A percentile compares a stretch with the other conserved stretches of the same genome.
Conservation (phyloP, 1,140 invertebrate species). For the Orussus abietinus region DNA sequence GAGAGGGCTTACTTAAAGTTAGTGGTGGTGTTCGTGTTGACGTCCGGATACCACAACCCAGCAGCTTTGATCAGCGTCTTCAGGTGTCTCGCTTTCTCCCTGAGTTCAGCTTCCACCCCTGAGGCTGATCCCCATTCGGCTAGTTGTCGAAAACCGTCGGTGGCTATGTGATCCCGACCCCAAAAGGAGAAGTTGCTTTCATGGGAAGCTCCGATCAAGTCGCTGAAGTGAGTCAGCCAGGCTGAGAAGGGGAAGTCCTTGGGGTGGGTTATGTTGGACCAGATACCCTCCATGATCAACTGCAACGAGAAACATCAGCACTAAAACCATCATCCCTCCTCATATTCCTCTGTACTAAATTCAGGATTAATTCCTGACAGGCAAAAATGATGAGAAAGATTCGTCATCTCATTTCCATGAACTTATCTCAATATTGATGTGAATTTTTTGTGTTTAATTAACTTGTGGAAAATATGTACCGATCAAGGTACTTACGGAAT, state of each 20-base stretch:
- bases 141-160: conserved; percentile 87
- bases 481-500: conserved; percentile 61
- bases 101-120: conserved; percentile 87
- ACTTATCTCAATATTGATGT: conserved; percentile 2
- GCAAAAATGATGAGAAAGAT: too few relatives aligned
- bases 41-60: conserved; percentile 89
- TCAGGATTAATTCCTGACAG: too few relatives aligned
- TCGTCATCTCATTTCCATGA: too few relatives aligned
- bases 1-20: conserved; percentile 60
- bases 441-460: conserved; percentile 1
- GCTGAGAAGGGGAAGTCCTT: conserved; percentile 90
- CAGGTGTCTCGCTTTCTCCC: conserved; percentile 73
- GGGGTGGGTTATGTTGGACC: conserved; percentile 94
- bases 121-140: conserved; percentile 92
- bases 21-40: conserved; percentile 82
- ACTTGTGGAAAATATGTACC: not conserved
- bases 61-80: conserved; percentile 93
- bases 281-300: conserved; percentile 92
- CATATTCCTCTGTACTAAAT: too few relatives aligned
- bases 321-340: too few relatives aligned
- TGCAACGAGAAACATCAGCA: too few relatives aligned
- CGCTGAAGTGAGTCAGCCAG: conserved; percentile 96
- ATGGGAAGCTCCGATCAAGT: conserved; percentile 95
- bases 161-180: conserved; percentile 86
- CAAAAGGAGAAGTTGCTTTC: conserved; percentile 88